Percentiles rank a stretch among this genome's conserved stretches.
Evolutionary conservation across 1,140 invertebrate species (phyloP).

Genomic region (Aphaenogaster ashmeadi): DNA sequence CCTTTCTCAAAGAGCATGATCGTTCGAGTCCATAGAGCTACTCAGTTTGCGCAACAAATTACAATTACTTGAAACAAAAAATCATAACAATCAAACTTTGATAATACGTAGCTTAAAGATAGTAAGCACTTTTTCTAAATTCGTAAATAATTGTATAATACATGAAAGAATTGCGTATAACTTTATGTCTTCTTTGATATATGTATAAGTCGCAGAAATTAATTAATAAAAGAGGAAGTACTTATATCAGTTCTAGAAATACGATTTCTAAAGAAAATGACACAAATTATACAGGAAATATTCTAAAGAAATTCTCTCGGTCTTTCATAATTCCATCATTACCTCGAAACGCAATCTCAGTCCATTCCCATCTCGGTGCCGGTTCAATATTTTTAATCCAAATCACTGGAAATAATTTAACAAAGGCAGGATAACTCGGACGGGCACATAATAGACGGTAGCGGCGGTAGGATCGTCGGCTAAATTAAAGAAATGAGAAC

Average conservation of each 20-base stretch:
- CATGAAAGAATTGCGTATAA: background rate
- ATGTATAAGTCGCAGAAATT: background rate
- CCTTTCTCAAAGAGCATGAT: background rate
- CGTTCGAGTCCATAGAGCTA: background rate
- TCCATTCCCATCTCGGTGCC: conserved; percentile 42
- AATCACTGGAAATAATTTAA: conserved; percentile 41
- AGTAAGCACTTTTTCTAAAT: background rate
- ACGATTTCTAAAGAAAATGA: background rate
- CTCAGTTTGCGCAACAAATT: background rate
- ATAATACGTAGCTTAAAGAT: background rate
- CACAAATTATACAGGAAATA: conserved; percentile 54
- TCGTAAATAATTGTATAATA: background rate
- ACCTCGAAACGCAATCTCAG: conserved; percentile 38
- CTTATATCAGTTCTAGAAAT: background rate
- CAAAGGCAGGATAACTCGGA: conserved; percentile 38
- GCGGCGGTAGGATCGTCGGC: conserved; percentile 67
- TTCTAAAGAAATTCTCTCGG: conserved; percentile 20
- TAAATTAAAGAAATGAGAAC: conserved; percentile 81
- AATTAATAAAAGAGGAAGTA: background rate
- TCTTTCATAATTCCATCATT: conserved; percentile 35
- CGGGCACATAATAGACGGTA: conserved; percentile 47
- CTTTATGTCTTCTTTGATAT: background rate
- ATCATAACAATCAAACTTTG: background rate
- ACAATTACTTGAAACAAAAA: background rate
- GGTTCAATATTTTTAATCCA: conserved; percentile 53